Conservation (phyloP, 2,113 vertebrate species). For the Grallaria varia region DNA sequence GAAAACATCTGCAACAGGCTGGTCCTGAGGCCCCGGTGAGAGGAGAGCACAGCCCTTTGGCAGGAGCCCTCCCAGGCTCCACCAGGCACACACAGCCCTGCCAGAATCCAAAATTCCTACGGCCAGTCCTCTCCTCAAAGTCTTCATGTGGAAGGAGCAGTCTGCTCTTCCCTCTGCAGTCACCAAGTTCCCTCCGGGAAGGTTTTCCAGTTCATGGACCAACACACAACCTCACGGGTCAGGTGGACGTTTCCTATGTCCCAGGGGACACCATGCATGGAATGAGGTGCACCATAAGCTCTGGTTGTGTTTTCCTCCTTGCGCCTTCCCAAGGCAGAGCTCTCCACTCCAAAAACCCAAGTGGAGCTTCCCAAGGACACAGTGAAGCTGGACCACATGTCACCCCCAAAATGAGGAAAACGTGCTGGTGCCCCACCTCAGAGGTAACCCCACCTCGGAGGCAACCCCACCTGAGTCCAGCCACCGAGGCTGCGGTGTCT, state of each 20-base stretch:
- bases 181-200: not conserved
- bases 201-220: not conserved
- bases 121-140: not conserved
- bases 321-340: not conserved
- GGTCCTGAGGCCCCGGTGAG: not conserved
- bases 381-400: not conserved
- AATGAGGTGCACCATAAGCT: not conserved
- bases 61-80: not conserved
- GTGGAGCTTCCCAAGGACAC: not conserved
- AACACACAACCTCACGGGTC: not conserved
- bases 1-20: not conserved
- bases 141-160: no score
- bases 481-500: accelerated
- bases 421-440: not conserved
- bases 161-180: not conserved
- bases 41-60: not conserved
- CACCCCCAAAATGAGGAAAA: no score
- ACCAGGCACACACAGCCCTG: not conserved
- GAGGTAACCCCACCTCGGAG: not conserved
- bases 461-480: not conserved
- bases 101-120: not conserved
- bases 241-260: not conserved
- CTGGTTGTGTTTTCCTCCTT: not conserved
- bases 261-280: not conserved
- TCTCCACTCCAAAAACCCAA: not conserved